Evolutionary conservation across 2,797 vertebrate genomes (phyloP), one percentile per base, ranked within the genome.

Genomic region (Pangasius sanitwongsei): DNA sequence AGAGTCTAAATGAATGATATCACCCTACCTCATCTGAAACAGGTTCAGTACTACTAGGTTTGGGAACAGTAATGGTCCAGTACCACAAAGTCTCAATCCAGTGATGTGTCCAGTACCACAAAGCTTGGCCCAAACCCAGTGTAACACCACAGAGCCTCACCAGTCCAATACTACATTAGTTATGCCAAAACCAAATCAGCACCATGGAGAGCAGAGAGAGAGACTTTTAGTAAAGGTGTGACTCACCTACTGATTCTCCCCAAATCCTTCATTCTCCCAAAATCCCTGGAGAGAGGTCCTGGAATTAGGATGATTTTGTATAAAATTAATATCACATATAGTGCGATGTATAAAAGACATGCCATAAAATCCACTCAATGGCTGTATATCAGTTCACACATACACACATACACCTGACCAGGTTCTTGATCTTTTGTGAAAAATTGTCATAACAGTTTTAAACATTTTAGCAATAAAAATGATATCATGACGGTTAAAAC

Each of bases 121-220:
- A 83, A 63, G 6, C 11, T n/a, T 53, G n/a, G 44, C 13, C 25
- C 7, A 34, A 81, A 31, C 18, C 53, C 31, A 57, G 8, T 44
- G 20, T 74, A 12, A 44, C 37, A 80, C 13, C 59, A 53, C 41
- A 63, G 44, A 18, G 41, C 5, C 28, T 34, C 37, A 82, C 15
- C 6, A 41, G 48, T 67, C 63, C 50, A 20, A 41, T 57, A 55
- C 20, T 65, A 87, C 23, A 20, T 15, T 55, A 81, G 25, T 37
- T 1, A 61, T 63, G 23, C 16, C 31, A 88, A 89, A 80, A 7
- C 7, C 69, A 67, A 77, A 83, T 89, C 88, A 89, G 88, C 85
- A 89, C 89, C 89, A 87, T 89, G 89, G 89, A 89, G 86, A 89
- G 89, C 89, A 89, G 67, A 89, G 72, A 87, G 28, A 80, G 75